Evolutionary conservation across 2,888 invertebrate genomes (phyloP).

Genomic region (Salpingus planirostris): DNA sequence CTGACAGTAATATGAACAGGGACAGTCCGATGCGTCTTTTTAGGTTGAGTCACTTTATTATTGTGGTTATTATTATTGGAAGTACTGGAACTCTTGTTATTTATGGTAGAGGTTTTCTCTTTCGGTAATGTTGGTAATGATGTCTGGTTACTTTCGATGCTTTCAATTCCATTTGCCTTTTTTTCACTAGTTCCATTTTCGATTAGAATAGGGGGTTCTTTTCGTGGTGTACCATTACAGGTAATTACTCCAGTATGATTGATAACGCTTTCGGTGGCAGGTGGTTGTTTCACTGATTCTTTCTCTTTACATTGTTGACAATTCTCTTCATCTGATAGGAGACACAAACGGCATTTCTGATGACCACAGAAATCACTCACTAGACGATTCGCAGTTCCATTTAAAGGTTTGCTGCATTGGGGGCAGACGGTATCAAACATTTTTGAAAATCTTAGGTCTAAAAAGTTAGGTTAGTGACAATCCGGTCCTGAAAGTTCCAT

Average conservation of each 20-base stretch:
- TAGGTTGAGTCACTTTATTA: constrained; percentile 8
- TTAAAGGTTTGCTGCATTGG: constrained; percentile 50
- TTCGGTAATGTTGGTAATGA: no score
- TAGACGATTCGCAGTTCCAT: constrained; percentile 51
- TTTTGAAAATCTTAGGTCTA: no score
- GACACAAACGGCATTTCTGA: constrained; percentile 63
- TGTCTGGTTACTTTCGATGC: no score
- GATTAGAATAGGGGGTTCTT: constrained; percentile 3
- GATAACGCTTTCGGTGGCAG: constrained; percentile 19
- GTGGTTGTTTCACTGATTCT: constrained; percentile 7
- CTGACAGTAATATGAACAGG: constrained; percentile 32
- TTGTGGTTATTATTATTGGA: no score
- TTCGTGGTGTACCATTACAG: constrained; percentile 25
- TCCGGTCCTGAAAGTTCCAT: no score
- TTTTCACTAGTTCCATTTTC: constrained; percentile 4
- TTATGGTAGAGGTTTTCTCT: not conserved
- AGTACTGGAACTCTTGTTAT: no score
- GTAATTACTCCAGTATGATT: constrained; percentile 32
- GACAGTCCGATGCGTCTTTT: constrained; percentile 22
- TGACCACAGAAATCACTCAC: constrained; percentile 70
- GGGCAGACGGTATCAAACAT: constrained; percentile 26
- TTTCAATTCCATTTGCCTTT: constrained; percentile 3
- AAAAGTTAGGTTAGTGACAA: no score
- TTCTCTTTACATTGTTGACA: constrained; percentile 48
- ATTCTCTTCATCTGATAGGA: constrained; percentile 56